Base-by-base conservation (phyloP, 2,888 invertebrate species). In the Bombyx huttoni region DNA sequence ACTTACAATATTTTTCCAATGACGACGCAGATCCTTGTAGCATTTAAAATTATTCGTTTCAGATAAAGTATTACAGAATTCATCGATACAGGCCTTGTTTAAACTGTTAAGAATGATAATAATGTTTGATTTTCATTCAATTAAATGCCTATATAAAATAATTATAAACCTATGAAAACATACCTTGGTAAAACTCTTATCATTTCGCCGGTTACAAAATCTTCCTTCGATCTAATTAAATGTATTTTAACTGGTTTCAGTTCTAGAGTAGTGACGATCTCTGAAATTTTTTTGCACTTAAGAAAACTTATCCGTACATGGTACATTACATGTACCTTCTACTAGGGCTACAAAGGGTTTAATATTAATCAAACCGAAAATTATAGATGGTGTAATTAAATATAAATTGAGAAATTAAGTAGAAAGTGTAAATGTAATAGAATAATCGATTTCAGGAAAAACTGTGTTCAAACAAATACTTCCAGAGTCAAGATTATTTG, bases 1-100 rank as follows among this genome's bases (percentile, higher is more conserved):
- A 57, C 83, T 77, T 68, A 89, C 89, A 58, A 89, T 89, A 64
- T 89, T 89, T 71, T 89, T 89, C 89, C 89, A 89, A 58, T 89
- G 89, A 40, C 89, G 81, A 55, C 85, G 80, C 58, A 89, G 65
- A 61, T 89, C 89, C 62, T 86, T 85, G 57, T 85, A 89, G 46
- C 67, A 71, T 55, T 75, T 81, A 59, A 89, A 89, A 58, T 65
- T 73, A 40, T 75, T 74, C 1, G 61, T 58, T 53, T 65, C 55
- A 0, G 83, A 79, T 50, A 83, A 58, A 6, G 54, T 51, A 35
- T 75, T 72, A 49, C 57, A 63, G 57, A 60, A 63, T 14, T 83
- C 78, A 58, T 82, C 80, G 12, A 86, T 60, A 0, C 70, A 61
- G 13, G 85, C 87, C 63, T 83, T 82, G 57, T 82, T 81, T 47